phyloP scores from a whole-genome alignment of 2,113 vertebrate genomes.

The Rhinolophus ferrumequinum region DNA sequence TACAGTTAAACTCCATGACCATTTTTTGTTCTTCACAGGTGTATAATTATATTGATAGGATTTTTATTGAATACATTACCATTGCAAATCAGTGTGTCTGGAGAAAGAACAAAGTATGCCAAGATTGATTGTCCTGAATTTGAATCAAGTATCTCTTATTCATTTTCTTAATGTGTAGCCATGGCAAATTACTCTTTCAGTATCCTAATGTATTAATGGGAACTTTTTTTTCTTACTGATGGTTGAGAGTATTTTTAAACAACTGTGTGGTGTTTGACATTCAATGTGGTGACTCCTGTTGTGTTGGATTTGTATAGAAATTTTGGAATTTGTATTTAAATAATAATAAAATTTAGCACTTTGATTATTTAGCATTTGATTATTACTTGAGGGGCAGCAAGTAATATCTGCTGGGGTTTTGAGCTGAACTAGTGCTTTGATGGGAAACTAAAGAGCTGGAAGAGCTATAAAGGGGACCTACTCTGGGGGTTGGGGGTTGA shows the following conservation, averaged over 20 bases:
- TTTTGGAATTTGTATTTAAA: background rate
- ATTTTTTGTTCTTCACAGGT: background rate
- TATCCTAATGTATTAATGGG: background rate
- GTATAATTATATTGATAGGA: background rate
- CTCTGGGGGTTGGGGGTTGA: background rate
- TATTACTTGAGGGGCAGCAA: background rate
- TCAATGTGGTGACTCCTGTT: background rate
- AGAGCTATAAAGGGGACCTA: background rate
- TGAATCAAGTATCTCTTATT: background rate
- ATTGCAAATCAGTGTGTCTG: background rate
- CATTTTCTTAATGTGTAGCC: background rate
- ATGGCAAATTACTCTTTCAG: background rate
- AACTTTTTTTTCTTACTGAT: background rate
- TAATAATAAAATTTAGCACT: background rate
- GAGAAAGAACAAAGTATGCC: background rate
- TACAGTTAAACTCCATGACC: background rate
- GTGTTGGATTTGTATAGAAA: background rate
- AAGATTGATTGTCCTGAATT: background rate
- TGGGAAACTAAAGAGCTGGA: background rate
- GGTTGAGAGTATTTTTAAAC: background rate
- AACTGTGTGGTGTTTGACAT: background rate
- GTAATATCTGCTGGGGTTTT: background rate
- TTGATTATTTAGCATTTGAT: background rate
- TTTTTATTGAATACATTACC: conserved; percentile 8
- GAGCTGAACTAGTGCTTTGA: background rate